These are phyloP conservation scores for Darevskia nairensis DNA, from an alignment of 2,797 vertebrate species.

Conservation along the genomic window DNA sequence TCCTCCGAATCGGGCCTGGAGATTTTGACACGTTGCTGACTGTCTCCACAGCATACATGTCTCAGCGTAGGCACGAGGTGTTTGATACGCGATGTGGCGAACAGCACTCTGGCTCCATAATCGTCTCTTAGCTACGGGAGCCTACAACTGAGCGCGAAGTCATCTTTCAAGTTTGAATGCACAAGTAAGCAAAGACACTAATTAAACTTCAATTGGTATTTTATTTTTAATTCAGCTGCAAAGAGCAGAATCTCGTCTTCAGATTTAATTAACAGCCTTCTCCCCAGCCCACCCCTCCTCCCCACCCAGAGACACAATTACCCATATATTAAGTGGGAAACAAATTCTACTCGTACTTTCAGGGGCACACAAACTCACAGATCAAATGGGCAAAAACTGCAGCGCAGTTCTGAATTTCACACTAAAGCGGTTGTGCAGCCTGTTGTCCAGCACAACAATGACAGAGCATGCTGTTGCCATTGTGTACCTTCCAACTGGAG, in stretches of 20 bases:
- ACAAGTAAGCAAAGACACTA: constrained; percentile 79
- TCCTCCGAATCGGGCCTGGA: constrained; percentile 50
- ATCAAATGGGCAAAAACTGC: constrained; percentile 41
- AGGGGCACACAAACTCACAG: neutral
- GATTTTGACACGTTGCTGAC: constrained; percentile 55
- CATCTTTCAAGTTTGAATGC: constrained; percentile 79
- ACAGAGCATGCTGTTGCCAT: too few species aligned
- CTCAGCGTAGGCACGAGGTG: constrained; percentile 62
- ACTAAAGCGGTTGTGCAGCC: accelerated
- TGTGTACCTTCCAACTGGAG: too few species aligned
- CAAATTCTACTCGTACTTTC: constrained; percentile 56
- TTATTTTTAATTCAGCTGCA: constrained; percentile 80
- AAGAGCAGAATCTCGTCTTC: constrained; percentile 76
- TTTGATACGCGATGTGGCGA: constrained; percentile 70
- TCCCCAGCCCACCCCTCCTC: constrained; percentile 31
- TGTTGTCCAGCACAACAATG: neutral
- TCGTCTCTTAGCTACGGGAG: constrained; percentile 73
- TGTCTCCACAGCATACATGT: constrained; percentile 63
- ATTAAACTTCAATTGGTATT: constrained; percentile 83
- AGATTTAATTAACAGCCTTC: constrained; percentile 80
- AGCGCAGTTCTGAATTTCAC: neutral
- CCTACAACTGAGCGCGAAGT: constrained; percentile 77
- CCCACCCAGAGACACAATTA: constrained; percentile 65
- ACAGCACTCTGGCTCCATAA: constrained; percentile 73
- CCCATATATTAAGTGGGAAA: constrained; percentile 68